These are phyloP conservation scores for Uria aalge DNA, from an alignment of 2,113 vertebrate species.

Conservation along the genomic window DNA sequence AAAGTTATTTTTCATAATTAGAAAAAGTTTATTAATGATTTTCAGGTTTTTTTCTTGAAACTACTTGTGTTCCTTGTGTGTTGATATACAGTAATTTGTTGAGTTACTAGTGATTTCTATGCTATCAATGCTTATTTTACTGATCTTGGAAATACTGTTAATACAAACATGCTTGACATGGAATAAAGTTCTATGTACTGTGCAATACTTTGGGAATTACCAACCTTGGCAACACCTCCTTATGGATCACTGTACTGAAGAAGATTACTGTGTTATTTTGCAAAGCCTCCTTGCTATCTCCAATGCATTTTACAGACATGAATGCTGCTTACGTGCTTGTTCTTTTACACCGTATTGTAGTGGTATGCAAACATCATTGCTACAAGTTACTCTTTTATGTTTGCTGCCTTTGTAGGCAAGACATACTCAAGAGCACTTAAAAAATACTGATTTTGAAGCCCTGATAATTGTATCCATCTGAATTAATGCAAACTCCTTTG, in stretches of 20 bases:
- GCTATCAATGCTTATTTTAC: not conserved
- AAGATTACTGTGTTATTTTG: not conserved
- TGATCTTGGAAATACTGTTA: not conserved
- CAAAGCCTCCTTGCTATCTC: not conserved
- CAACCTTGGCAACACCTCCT: not conserved
- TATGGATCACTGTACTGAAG: not conserved
- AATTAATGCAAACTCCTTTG: slow-evolving; percentile 9
- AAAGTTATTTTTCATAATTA: slow-evolving; percentile 24
- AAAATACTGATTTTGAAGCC: not conserved
- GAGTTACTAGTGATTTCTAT: not conserved
- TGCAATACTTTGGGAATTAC: not conserved
- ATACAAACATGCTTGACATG: not conserved
- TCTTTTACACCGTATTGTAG: not conserved
- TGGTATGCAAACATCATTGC: not conserved
- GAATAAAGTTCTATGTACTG: not conserved
- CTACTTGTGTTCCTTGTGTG: not conserved
- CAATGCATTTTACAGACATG: not conserved
- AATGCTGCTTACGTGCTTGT: not conserved
- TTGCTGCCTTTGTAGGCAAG: not conserved
- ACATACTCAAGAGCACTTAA: not conserved
- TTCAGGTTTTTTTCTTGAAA: not conserved
- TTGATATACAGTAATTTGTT: not conserved
- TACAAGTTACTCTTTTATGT: not conserved
- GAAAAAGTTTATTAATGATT: not conserved
- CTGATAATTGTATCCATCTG: not conserved